phyloP scores from a whole-genome alignment of 2,797 vertebrate species.

The Protonibea diacanthus region DNA sequence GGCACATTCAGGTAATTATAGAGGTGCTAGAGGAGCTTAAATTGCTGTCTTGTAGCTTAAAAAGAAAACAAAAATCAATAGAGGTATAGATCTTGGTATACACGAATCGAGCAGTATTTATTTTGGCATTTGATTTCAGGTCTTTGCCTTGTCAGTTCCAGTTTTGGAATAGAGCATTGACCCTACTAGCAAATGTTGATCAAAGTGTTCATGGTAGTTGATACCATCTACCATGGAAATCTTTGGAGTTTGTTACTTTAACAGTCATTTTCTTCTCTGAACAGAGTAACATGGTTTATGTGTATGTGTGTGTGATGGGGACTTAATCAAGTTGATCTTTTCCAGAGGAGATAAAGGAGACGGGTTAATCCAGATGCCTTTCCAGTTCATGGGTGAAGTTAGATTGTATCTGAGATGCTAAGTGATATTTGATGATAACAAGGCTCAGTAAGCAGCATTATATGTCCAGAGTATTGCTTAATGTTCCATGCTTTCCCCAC shows the following conservation, averaged over 20 bases:
- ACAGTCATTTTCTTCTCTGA: neutral
- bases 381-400: neutral
- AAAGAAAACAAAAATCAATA: neutral
- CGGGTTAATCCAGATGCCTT: neutral
- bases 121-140: neutral
- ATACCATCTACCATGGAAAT: too few relatives aligned
- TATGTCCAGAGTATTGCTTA: neutral
- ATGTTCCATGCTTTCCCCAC: neutral
- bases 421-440: too few relatives aligned
- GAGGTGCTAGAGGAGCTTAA: neutral
- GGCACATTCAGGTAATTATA: neutral
- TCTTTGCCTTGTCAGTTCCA: neutral
- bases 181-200: slow-evolving; percentile 8
- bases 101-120: neutral
- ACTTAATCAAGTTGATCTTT: slow-evolving; percentile 6
- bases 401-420: neutral
- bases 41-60: neutral
- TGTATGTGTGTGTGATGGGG: neutral
- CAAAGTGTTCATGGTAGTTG: too few relatives aligned
- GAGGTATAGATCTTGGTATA: neutral
- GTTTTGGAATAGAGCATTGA: slow-evolving; percentile 2
- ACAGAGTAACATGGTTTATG: neutral
- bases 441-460: neutral
- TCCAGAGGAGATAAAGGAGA: neutral
- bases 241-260: neutral